These are phyloP conservation scores for Microctenopoma lineatum DNA, from an alignment of 2,797 vertebrate genomes.

Conservation along the genomic window DNA sequence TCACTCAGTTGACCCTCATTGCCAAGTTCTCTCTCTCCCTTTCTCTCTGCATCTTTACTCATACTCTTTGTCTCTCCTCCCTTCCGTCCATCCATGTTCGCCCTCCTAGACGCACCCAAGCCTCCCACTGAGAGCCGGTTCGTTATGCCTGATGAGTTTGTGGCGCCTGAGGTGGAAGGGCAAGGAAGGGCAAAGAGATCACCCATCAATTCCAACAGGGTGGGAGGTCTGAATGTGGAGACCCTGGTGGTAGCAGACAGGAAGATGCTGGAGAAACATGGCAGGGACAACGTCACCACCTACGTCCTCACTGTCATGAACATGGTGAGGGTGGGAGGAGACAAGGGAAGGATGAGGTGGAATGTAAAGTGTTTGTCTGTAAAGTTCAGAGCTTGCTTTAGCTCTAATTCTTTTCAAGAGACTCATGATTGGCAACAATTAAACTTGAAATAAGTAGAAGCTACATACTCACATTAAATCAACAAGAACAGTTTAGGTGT, in stretches of 20 bases:
- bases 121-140: slow-evolving; percentile 86
- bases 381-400: not conserved
- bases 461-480: too few species aligned
- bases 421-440: not conserved
- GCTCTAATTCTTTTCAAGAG: not conserved
- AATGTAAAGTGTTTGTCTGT: not conserved
- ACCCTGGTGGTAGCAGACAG: slow-evolving; percentile 97
- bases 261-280: slow-evolving; percentile 97
- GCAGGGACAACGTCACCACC: slow-evolving; percentile 93
- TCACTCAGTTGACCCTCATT: slow-evolving; percentile 60
- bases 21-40: slow-evolving; percentile 41
- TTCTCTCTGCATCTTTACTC: slow-evolving; percentile 16
- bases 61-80: slow-evolving; percentile 33
- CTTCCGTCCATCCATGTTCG: slow-evolving; percentile 42
- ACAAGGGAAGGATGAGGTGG: slow-evolving; percentile 5
- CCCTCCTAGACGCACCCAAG: slow-evolving; percentile 87
- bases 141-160: slow-evolving; percentile 88
- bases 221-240: slow-evolving; percentile 91
- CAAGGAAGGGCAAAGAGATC: slow-evolving; percentile 88
- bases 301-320: slow-evolving; percentile 99
- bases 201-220: slow-evolving; percentile 86
- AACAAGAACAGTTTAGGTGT: not conserved
- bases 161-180: slow-evolving; percentile 50
- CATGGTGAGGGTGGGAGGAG: slow-evolving; percentile 85
- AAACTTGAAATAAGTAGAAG: too few species aligned